Conservation (phyloP, 2,888 invertebrate genomes). For the Cryptosula pallasiana region DNA sequence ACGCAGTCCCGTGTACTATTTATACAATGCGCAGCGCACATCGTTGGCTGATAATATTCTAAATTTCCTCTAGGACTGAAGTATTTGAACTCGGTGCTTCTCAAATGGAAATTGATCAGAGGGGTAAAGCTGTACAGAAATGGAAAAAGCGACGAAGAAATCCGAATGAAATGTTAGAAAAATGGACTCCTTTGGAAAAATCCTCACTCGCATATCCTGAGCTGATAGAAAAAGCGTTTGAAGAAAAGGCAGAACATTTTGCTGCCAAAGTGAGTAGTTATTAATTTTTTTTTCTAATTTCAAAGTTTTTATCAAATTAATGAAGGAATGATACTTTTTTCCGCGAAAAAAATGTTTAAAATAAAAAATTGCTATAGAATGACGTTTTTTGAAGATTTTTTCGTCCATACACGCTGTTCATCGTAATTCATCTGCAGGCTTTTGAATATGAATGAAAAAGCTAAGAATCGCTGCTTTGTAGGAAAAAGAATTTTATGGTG, state of each 20-base stretch:
- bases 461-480: no score
- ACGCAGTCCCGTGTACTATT: background rate
- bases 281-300: no score
- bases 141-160: slow-evolving; percentile 15
- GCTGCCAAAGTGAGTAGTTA: slow-evolving; percentile 8
- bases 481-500: slow-evolving; percentile 14
- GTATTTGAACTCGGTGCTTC: slow-evolving; percentile 16
- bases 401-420: no score
- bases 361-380: no score
- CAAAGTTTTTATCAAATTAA: no score
- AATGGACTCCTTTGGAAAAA: background rate
- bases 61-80: background rate
- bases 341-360: no score
- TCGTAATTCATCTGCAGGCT: no score
- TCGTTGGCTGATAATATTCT: no score
- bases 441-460: no score
- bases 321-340: no score
- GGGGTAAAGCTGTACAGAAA: background rate
- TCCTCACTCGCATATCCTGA: background rate
- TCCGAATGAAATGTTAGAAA: slow-evolving; percentile 11
- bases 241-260: slow-evolving; percentile 15
- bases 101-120: background rate
- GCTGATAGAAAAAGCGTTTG: slow-evolving; percentile 20
- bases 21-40: no score
- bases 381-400: no score